Conservation (phyloP, 1,140 invertebrate species). For the Drosophila lini region DNA sequence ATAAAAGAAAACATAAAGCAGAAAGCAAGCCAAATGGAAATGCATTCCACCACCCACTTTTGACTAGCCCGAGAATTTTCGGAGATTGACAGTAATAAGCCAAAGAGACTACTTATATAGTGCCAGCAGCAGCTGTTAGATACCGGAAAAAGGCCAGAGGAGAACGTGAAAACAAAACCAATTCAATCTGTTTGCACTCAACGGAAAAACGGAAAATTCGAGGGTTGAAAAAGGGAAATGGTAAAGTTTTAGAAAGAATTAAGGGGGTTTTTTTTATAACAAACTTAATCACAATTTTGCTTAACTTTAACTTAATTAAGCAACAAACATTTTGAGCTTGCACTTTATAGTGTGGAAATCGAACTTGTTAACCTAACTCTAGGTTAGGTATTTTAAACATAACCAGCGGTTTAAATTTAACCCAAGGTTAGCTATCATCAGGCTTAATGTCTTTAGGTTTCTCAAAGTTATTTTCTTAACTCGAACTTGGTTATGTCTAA, state of each 20-base stretch:
- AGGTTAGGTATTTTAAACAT: neutral
- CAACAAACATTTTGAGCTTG: neutral
- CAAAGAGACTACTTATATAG: slow-evolving; percentile 15
- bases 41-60: slow-evolving; percentile 27
- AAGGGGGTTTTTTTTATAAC: no score
- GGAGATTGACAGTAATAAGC: slow-evolving; percentile 43
- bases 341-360: neutral
- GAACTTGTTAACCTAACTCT: neutral
- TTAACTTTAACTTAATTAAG: neutral
- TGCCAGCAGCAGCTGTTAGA: slow-evolving; percentile 29
- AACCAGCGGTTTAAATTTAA: neutral
- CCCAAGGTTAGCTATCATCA: neutral
- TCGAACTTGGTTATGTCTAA: neutral
- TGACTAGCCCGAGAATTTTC: neutral
- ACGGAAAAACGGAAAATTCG: neutral
- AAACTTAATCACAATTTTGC: no score
- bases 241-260: neutral
- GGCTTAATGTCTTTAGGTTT: neutral
- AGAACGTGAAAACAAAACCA: neutral
- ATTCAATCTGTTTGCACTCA: slow-evolving; percentile 11
- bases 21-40: slow-evolving; percentile 18
- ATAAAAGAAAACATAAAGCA: slow-evolving; percentile 8
- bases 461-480: neutral
- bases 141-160: slow-evolving; percentile 1
- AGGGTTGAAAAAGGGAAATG: neutral